Base-by-base conservation (phyloP, 2,797 vertebrate species). In the Pelobates cultripes region DNA sequence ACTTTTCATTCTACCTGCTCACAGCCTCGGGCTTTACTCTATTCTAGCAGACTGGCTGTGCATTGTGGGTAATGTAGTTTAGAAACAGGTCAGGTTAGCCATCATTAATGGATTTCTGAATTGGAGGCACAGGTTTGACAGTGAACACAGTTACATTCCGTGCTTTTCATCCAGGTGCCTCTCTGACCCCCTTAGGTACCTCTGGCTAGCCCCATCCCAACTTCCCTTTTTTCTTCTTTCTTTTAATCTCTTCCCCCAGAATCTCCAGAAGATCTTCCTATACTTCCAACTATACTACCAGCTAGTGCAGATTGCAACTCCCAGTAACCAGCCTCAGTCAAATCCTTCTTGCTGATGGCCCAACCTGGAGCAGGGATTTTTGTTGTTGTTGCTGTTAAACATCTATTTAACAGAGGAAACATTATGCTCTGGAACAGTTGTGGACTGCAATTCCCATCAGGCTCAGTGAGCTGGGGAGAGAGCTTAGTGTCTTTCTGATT, bases 141-240 rank as follows among this genome's bases (percentile, higher is more conserved):
- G n/a, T 7, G 61, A 64, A 17, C 10, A 3, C 17, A 0, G n/a
- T 64, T 6, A 4, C 61, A 64, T n/a, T 64, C 61, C 7, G 3
- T 64, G 61, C 61, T 64, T 64, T n/a, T 64, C 61, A n/a, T 40
- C 61, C 61, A 64, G 61, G 61, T 64, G 61, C 61, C 61, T 40
- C n/a, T 64, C n/a, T 64, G 6, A 64, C n/a, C 61, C 61, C 61
- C 61, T 61, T 15, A n/a, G 57, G 9, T n/a, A 2, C 61, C 14
- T n/a, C 17, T 17, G n/a, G n/a, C 28, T n/a, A 40, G 61, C 61
- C 61, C 17, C 61, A 41, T 64, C n/a, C n/a, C 61, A 64, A 28
- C n/a, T 64, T 57, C 14, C 55, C 55, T 28, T 64, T 64, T 5
- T 64, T 64, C 61, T 1, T 40, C 2, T 12, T 64, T 64, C 17